phyloP scores from a whole-genome alignment of 2,888 invertebrate species.

The Anorthoa munda region DNA sequence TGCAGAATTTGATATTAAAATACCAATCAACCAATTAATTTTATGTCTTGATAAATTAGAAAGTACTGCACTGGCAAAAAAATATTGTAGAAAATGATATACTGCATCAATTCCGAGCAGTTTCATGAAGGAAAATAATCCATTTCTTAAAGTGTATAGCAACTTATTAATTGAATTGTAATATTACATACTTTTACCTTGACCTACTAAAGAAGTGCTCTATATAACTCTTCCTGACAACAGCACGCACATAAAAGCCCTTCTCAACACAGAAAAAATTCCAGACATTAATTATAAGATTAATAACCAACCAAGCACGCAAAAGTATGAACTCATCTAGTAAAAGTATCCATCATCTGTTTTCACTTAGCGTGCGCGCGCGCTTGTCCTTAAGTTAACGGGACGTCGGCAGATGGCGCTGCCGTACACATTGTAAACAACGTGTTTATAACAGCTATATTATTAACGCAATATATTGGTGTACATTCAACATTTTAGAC shows the following conservation, averaged over 20 bases:
- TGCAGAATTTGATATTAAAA: too few relatives aligned
- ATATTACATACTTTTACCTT: constrained; percentile 2
- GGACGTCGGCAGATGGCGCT: constrained; percentile 68
- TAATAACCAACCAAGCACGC: constrained; percentile 36
- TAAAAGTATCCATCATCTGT: constrained; percentile 60
- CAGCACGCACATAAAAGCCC: constrained; percentile 6
- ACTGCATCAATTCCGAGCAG: neutral
- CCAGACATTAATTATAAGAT: constrained; percentile 15
- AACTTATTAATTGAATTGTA: neutral
- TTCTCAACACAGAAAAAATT: neutral
- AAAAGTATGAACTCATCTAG: constrained; percentile 32
- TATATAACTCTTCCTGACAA: neutral
- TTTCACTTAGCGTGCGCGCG: constrained; percentile 54
- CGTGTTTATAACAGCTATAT: constrained; percentile 59
- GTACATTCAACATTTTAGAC: constrained; percentile 37
- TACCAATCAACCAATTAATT: too few relatives aligned
- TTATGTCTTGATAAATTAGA: neutral
- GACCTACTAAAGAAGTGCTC: constrained; percentile 2
- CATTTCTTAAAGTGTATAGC: neutral
- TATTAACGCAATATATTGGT: constrained; percentile 58
- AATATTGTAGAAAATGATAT: neutral
- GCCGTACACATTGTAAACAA: constrained; percentile 54
- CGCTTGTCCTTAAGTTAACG: constrained; percentile 73
- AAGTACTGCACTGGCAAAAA: neutral
- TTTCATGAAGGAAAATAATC: neutral